Evolutionary conservation across 1,140 invertebrate genomes (phyloP), one percentile per base, ranked within the genome.

Genomic region (Cydia fagiglandana): DNA sequence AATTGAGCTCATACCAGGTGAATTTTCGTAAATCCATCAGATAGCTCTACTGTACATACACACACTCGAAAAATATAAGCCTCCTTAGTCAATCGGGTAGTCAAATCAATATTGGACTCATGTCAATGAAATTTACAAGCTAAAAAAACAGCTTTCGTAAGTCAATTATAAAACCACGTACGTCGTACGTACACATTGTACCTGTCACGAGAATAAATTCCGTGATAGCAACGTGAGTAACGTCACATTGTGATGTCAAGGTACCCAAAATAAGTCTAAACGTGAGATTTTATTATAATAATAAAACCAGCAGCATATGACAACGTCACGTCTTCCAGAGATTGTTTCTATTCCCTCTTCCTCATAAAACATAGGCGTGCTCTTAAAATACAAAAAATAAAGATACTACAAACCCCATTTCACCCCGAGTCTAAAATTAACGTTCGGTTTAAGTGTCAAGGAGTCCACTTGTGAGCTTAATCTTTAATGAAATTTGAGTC

Each of bases 381-480:
- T 84, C 77, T 70, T 70, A 70, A 70, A 70, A 70, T 70, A 70
- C 34, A 81, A 83, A 85, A 64, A 84, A 84, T 80, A 88, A 88
- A 87, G 88, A 86, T 82, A 86, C 78, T 70, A 78, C 78, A 64
- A 80, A 82, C 83, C 74, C 75, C 80, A 81, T 84, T 80, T 84
- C 81, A 81, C 85, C 86, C 82, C 85, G 84, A 83, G 82, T 91
- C 84, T 89, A 91, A 88, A 89, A 88, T 89, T 89, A 89, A 87
- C 86, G 77, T 85, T 79, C 85, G 81, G 81, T 79, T 83, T 84
- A 82, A 83, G 81, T 81, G 75, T 77, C 73, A 41, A 74, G 73
- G 74, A 76, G 75, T 73, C 73, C 76, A 83, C 85, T 84, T 80
- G 80, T 83, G 64, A 38, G 13, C 5, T 34, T 34, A 24, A 50